Evolutionary conservation across 2,113 vertebrate species (phyloP), one percentile per base, ranked within the genome.

Genomic region (Eolophus roseicapilla): DNA sequence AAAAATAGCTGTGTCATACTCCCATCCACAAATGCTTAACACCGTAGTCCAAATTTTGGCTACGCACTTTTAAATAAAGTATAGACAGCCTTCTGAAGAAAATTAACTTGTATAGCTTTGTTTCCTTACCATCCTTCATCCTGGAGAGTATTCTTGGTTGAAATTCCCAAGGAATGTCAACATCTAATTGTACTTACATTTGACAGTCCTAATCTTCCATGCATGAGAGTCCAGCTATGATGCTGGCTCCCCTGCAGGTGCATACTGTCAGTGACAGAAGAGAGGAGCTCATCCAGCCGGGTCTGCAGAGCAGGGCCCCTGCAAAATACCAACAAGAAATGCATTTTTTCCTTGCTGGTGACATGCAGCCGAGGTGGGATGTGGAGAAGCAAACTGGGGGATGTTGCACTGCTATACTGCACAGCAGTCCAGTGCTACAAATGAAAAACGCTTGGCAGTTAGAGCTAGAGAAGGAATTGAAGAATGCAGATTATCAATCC

Each of bases 191-290:
- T 21, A 50, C 35, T 86, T 69, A 7, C 2, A 0, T 65, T 59
- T 67, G 16, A 13, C 50, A 19, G 13, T 39, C 47, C 31, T 28
- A 33, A 17, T 33, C 11, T 86, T 74, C 60, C 17, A 10, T 10
- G 68, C 7, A 2, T 9, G 11, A 6, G 59, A 33, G 21, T 15
- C 33, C 1, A 0, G 9, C 41, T 9, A 0, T 0, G 31, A 4
- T 5, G 23, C 18, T 1, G 4, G 50, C 21, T 35, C 19, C 50
- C 53, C 25, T 2, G 8, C 27, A 11, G 49, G 28, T 7, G 4
- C 10, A 2, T 41, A 35, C 18, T 28, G 44, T 52, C 44, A 53
- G 43, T 18, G 43, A 47, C 60, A 59, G 35, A 18, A 4, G 68
- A 44, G 60, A 33, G 37, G 44, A 57, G 23, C 33, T 33, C n/a